A percentile compares a stretch with the other conserved stretches of the same genome.
phyloP scores from a whole-genome alignment of 2,113 vertebrate genomes.

The Epinephelus moara region DNA sequence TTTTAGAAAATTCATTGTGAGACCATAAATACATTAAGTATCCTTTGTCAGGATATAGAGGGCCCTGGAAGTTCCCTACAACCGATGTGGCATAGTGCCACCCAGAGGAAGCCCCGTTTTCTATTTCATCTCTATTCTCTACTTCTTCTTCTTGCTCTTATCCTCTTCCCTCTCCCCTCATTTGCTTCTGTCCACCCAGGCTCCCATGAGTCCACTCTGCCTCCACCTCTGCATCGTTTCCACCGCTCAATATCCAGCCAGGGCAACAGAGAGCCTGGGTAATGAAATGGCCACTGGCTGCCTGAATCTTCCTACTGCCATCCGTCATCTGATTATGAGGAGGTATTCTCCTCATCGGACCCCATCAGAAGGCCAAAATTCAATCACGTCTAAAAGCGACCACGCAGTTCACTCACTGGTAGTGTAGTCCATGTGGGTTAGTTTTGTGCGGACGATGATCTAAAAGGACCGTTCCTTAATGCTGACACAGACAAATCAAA shows the following conservation, averaged over 20 bases:
- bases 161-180: neutral
- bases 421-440: neutral
- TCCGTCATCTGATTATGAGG: conserved; percentile 63
- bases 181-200: conserved; percentile 21
- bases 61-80: neutral
- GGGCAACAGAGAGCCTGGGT: conserved; percentile 16
- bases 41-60: neutral
- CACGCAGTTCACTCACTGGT: conserved; percentile 5
- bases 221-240: conserved; percentile 28
- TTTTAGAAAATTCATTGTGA: neutral
- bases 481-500: neutral
- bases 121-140: neutral
- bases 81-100: neutral
- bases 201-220: conserved; percentile 42
- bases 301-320: conserved; percentile 28
- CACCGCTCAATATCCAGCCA: conserved; percentile 41
- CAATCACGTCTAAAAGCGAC: conserved; percentile 28
- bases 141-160: neutral
- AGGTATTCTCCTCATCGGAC: conserved; percentile 36
- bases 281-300: conserved; percentile 61
- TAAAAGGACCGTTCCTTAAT: conserved; percentile 2
- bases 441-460: conserved; percentile 1
- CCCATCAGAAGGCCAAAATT: conserved; percentile 31
- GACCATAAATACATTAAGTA: neutral
- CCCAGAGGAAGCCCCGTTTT: neutral